Evolutionary conservation across 1,140 invertebrate species (phyloP), one percentile per base, ranked within the genome.

Genomic region (Ceratosolen fusciceps): DNA sequence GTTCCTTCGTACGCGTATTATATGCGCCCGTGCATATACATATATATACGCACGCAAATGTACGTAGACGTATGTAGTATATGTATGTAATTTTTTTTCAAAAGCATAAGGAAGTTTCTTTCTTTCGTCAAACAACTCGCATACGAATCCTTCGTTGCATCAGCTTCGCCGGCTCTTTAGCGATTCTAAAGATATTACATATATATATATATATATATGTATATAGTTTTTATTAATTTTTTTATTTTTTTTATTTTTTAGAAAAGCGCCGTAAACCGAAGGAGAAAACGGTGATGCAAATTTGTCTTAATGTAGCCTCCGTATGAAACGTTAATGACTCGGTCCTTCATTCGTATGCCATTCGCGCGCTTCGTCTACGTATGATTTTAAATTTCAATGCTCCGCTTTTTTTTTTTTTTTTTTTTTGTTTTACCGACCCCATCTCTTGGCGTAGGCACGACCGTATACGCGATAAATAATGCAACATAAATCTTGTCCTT

Each of bases 381-480:
- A 5, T 24, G 49, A 62, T 65, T 74, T 74, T 31, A n/a, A 43
- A 67, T 75, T 75, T 67, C 37, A 74, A 74, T 74, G 26, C 24
- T 16, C 54, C n/a, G 54, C n/a, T n/a, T n/a, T n/a, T n/a, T n/a
- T n/a, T n/a, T n/a, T n/a, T n/a, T n/a, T n/a, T n/a, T n/a, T n/a
- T n/a, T n/a, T n/a, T n/a, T n/a, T n/a, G n/a, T n/a, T n/a, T 34
- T 34, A 34, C 12, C 29, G 14, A 14, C 5, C 58, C 16, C 14
- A 26, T 37, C 10, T 19, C 2, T 62, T 10, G 24, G 3, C 34
- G 14, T 21, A 54, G 10, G 21, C 21, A 54, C 21, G 21, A 54
- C 10, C 8, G 26, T 56, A 24, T 56, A 56, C 24, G 21, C 26
- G 56, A 60, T 60, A 1, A 37, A 65, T 4, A 65, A 65, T 12